A percentile compares a stretch with the other conserved stretches of the same genome.
Evolutionary conservation across 2,113 vertebrate species (phyloP).

Genomic region (Buteo buteo): DNA sequence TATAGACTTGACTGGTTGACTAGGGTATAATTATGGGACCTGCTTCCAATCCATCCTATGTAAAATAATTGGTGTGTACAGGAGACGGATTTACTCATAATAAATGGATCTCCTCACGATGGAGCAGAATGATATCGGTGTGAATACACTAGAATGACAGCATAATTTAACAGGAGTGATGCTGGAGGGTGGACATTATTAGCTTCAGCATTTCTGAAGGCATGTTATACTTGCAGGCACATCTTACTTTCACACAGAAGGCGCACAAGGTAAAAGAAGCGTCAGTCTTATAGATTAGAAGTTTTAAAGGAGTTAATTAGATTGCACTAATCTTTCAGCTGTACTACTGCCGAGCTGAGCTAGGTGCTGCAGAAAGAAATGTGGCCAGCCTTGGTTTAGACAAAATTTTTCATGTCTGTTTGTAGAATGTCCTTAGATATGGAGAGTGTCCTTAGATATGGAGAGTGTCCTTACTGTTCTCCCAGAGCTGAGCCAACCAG

Average conservation of each 20-base stretch:
- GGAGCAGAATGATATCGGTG: slow-evolving; percentile 28
- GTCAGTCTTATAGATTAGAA: not conserved
- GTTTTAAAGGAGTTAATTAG: slow-evolving; percentile 54
- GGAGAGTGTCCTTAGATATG: not conserved
- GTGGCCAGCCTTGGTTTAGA: not conserved
- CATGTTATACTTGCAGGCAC: not conserved
- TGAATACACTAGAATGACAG: slow-evolving; percentile 38
- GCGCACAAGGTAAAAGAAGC: slow-evolving; percentile 34
- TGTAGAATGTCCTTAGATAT: not conserved
- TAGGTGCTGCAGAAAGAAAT: not conserved
- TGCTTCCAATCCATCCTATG: slow-evolving; percentile 58
- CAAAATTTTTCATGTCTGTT: not conserved
- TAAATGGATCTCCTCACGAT: slow-evolving; percentile 28
- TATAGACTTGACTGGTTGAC: slow-evolving; percentile 48
- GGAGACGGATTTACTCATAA: slow-evolving; percentile 47
- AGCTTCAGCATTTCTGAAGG: slow-evolving; percentile 37
- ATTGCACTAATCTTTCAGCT: not conserved
- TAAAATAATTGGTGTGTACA: slow-evolving; percentile 64
- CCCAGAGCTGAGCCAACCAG: not conserved
- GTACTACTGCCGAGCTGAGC: not conserved
- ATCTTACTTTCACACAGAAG: not conserved
- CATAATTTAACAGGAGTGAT: slow-evolving; percentile 40
- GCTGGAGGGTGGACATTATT: slow-evolving; percentile 28
- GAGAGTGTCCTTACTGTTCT: not conserved
- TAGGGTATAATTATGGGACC: slow-evolving; percentile 53